Evolutionary conservation across 2,888 invertebrate genomes (phyloP).

Genomic region (Carabus problematicus): DNA sequence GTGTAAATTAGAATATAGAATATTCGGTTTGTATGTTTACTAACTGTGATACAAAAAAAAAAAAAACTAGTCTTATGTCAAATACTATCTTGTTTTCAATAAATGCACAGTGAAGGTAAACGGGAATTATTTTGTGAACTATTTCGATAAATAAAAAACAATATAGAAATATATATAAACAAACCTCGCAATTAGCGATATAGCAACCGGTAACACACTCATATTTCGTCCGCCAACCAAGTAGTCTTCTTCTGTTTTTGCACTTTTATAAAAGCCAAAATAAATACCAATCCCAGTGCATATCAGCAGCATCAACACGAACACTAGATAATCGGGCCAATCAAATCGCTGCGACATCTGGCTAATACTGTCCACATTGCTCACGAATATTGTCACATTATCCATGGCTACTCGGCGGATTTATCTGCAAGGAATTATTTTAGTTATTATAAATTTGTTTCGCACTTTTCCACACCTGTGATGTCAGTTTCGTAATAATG

Average conservation of each 20-base stretch:
- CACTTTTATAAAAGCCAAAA: slow-evolving; percentile 77
- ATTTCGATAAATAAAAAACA: slow-evolving; percentile 21
- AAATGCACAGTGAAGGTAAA: too few species aligned
- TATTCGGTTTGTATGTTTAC: too few species aligned
- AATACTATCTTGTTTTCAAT: too few species aligned
- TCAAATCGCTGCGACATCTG: slow-evolving; percentile 59
- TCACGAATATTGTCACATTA: neutral
- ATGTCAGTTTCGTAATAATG: too few species aligned
- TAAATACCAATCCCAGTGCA: slow-evolving; percentile 84
- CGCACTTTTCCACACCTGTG: too few species aligned
- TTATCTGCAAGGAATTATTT: too few species aligned
- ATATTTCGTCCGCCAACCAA: slow-evolving; percentile 83
- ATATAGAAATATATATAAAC: slow-evolving; percentile 31
- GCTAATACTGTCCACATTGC: slow-evolving; percentile 52
- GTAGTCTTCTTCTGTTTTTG: slow-evolving; percentile 72
- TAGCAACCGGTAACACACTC: slow-evolving; percentile 81
- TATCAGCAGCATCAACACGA: slow-evolving; percentile 75
- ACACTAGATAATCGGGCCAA: slow-evolving; percentile 80
- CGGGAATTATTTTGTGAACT: too few species aligned
- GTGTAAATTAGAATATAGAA: neutral
- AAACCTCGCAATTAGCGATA: slow-evolving; percentile 86
- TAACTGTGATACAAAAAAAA: too few species aligned
- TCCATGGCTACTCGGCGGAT: neutral
- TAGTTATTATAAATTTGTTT: too few species aligned
- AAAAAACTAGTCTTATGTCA: too few species aligned